Conservation (phyloP, 1,140 invertebrate species). For the Bombus ignitus region DNA sequence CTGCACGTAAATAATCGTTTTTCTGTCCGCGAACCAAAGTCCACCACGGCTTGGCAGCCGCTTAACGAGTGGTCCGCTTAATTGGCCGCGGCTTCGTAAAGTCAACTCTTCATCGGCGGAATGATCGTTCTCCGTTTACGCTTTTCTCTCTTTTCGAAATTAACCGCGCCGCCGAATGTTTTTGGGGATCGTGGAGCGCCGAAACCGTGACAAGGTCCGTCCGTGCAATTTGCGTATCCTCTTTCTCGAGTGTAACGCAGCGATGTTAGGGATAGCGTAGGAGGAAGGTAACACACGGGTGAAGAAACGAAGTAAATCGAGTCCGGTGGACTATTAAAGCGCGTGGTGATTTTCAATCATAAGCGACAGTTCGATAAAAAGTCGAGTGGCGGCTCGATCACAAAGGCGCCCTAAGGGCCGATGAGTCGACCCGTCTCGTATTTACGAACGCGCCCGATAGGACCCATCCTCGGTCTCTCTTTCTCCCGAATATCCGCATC, state of each 20-base stretch:
- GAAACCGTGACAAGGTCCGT: neutral
- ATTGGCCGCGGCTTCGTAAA: constrained; percentile 59
- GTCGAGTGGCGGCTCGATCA: constrained; percentile 77
- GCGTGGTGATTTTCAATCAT: constrained; percentile 80
- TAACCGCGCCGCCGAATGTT: neutral
- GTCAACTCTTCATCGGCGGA: constrained; percentile 37
- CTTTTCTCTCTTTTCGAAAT: constrained; percentile 1
- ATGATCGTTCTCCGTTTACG: constrained; percentile 12
- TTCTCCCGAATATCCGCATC: constrained; percentile 44
- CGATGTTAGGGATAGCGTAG: no score
- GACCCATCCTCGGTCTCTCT: constrained; percentile 18
- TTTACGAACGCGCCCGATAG: constrained; percentile 78
- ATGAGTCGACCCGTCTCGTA: constrained; percentile 80
- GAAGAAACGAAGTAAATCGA: constrained; percentile 65
- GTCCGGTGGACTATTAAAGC: constrained; percentile 76
- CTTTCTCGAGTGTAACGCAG: no score
- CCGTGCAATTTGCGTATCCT: no score
- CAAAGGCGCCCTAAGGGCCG: constrained; percentile 76
- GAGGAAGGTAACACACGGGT: no score
- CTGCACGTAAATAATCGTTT: constrained; percentile 75
- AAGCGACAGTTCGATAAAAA: constrained; percentile 81
- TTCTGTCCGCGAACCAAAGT: constrained; percentile 42
- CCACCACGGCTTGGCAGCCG: constrained; percentile 12
- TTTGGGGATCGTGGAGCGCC: neutral
- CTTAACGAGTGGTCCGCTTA: constrained; percentile 63